Conservation (phyloP, 2,888 invertebrate species). For the Branchellion lobata region DNA sequence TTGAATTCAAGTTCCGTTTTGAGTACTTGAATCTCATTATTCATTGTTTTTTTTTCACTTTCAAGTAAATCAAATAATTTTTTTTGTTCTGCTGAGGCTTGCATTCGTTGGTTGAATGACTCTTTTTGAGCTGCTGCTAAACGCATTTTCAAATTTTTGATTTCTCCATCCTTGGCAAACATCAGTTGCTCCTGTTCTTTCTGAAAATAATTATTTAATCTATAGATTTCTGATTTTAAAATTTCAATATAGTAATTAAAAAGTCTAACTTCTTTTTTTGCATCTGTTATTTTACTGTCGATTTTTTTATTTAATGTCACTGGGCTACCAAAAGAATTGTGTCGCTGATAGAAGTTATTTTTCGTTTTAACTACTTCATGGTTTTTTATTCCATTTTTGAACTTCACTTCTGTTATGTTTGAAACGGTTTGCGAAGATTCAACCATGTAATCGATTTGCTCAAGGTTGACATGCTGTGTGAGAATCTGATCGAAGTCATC, state of each 20-base stretch:
- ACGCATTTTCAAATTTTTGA: constrained; percentile 8
- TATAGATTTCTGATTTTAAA: too few species aligned
- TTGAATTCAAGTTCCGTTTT: constrained; percentile 1
- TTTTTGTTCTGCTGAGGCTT: neutral
- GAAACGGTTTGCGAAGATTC: neutral
- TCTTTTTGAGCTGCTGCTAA: neutral
- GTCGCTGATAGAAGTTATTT: neutral
- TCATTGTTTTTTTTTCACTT: neutral
- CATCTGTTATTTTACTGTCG: neutral
- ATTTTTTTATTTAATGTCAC: neutral
- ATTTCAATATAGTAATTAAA: too few species aligned
- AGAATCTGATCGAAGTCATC: constrained; percentile 13
- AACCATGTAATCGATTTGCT: constrained; percentile 1
- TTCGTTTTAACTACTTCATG: neutral
- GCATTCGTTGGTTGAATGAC: neutral
- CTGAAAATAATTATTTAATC: neutral
- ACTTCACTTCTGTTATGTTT: neutral
- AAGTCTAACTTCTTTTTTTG: neutral
- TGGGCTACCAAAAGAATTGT: constrained; percentile 3
- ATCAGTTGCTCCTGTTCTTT: neutral
- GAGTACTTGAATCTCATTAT: neutral
- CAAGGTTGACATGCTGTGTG: neutral
- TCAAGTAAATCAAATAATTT: neutral
- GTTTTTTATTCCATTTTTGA: neutral
- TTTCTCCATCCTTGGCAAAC: constrained; percentile 4